phyloP scores from a whole-genome alignment of 1,140 invertebrate genomes.

The Sinonovacula constricta region DNA sequence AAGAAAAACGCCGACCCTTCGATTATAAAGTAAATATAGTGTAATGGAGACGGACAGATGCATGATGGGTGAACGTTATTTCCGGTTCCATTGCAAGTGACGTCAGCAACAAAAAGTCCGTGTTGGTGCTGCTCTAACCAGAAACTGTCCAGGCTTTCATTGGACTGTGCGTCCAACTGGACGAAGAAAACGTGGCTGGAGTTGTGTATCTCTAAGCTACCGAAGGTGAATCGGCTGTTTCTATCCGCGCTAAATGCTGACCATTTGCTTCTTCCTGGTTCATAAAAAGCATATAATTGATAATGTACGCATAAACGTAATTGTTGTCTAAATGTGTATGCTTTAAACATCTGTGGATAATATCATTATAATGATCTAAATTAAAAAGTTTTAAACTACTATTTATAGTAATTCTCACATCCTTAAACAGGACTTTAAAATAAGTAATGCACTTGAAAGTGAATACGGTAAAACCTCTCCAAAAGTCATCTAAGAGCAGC shows the following conservation, averaged over 20 bases:
- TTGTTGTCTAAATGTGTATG: not conserved
- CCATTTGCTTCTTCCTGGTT: slow-evolving; percentile 82
- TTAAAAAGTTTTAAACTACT: no score
- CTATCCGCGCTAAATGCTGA: slow-evolving; percentile 87
- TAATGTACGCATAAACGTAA: no score
- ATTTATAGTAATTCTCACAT: no score
- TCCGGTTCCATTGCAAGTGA: not conserved
- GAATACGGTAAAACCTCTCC: no score
- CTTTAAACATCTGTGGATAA: not conserved
- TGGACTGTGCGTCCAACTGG: slow-evolving; percentile 86
- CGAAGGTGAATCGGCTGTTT: slow-evolving; percentile 91
- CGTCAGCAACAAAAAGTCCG: slow-evolving; percentile 46
- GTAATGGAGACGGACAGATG: not conserved
- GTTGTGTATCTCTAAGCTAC: slow-evolving; percentile 88
- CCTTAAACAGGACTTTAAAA: no score
- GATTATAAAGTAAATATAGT: not conserved
- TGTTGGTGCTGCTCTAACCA: slow-evolving; percentile 58
- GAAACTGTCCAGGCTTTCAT: slow-evolving; percentile 49
- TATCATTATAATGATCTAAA: no score
- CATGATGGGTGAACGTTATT: not conserved
- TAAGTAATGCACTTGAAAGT: no score
- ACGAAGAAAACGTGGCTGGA: slow-evolving; percentile 91
- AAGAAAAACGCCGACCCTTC: no score
- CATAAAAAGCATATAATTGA: no score
- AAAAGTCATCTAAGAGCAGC: no score